A percentile compares a stretch with the other conserved stretches of the same genome.
Evolutionary conservation across 2,797 vertebrate genomes (phyloP).

Genomic region (Chanos chanos): DNA sequence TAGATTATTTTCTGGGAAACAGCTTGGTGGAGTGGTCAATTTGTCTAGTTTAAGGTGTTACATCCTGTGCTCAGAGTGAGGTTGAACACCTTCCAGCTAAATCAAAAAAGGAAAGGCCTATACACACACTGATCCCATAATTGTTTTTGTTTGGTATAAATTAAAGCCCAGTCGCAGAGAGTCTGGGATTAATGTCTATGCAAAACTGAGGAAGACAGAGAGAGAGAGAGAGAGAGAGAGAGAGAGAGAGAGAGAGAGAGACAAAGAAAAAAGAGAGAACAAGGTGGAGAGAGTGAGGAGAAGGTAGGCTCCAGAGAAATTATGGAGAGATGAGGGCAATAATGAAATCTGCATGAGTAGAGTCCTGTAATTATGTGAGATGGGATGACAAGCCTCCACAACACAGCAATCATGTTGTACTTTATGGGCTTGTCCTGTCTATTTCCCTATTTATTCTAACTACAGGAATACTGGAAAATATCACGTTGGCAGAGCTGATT

Average conservation of each 20-base stretch:
- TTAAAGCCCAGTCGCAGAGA: slow-evolving; percentile 5
- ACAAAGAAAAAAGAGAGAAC: too few relatives aligned
- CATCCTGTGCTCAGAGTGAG: slow-evolving; percentile 18
- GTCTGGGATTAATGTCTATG: neutral
- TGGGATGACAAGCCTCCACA: too few relatives aligned
- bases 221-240: neutral
- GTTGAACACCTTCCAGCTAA: slow-evolving; percentile 49
- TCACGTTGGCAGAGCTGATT: too few relatives aligned
- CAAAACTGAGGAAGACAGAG: too few relatives aligned
- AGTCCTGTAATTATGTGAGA: too few relatives aligned
- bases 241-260: neutral
- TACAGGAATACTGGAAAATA: too few relatives aligned
- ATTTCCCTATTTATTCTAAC: too few relatives aligned
- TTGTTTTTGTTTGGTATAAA: slow-evolving; percentile 37
- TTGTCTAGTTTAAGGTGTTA: slow-evolving; percentile 58
- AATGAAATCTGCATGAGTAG: too few relatives aligned
- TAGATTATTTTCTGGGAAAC: slow-evolving; percentile 55
- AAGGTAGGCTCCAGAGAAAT: slow-evolving; percentile 26
- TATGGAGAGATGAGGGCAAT: slow-evolving; percentile 51
- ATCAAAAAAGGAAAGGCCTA: slow-evolving; percentile 58
- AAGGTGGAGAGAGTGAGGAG: too few relatives aligned
- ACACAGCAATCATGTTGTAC: too few relatives aligned
- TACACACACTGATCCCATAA: slow-evolving; percentile 51
- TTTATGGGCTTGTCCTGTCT: too few relatives aligned
- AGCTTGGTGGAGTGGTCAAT: slow-evolving; percentile 54